Evolutionary conservation across 2,888 invertebrate genomes (phyloP), one percentile per base, ranked within the genome.

Genomic region (Limnephilus rhombicus): DNA sequence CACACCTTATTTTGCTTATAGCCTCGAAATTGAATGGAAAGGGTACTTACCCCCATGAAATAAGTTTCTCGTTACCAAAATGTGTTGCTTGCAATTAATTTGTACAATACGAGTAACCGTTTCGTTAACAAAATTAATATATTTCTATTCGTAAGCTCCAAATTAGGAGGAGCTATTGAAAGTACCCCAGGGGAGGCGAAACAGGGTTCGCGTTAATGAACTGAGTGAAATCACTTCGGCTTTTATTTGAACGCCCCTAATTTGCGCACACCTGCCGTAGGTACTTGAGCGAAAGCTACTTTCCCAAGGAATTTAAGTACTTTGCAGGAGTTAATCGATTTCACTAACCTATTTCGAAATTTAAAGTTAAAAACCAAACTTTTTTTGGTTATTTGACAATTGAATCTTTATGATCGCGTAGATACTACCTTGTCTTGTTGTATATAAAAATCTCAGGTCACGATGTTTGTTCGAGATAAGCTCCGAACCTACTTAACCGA

Each of bases 231-330:
- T 92, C 92, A 92, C 80, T 45, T 90, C 41, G 90, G 91, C 92
- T 92, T 93, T 93, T 93, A 93, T 92, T 93, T 92, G 92, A 93
- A 93, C 91, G 92, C 86, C 80, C 82, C 92, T 92, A 93, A 93
- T 93, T 93, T 92, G 89, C 29, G 91, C 91, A 85, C 93, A 93
- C 93, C 92, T 92, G 93, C 89, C 85, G 93, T 13, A 83, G 83
- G 68, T 68, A 68, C 68, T 68, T 83, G 37, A 24, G 83, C 18
- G 83, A 83, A 83, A 41, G 34, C 83, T 31, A 83, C 83, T 83
- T 83, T 68, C 7, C 37, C 24, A 83, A 83, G 83, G 18, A 83
- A 83, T 83, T 24, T 83, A n/a, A 41, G 24, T 24, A 34, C 37
- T 83, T 41, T 37, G 5, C 1, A n/a, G 24, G 18, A 68, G 68